These are phyloP conservation scores for Calephelis perditalis DNA, from an alignment of 2,888 invertebrate species.

Conservation along the genomic window DNA sequence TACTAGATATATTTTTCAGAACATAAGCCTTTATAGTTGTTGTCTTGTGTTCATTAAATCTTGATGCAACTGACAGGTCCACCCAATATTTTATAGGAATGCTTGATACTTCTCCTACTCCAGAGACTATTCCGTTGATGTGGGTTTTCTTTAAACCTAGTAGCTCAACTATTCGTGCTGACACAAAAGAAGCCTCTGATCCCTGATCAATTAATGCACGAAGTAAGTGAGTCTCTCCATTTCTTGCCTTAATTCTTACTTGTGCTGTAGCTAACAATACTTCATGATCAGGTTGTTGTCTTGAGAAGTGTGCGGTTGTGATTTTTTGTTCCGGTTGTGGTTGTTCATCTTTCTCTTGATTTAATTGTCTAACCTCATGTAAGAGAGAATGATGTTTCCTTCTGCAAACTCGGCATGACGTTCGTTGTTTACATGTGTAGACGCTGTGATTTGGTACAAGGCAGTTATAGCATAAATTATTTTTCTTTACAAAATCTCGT, in stretches of 20 bases:
- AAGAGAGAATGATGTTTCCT: conserved; percentile 26
- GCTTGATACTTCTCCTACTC: conserved; percentile 27
- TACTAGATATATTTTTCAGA: conserved; percentile 25
- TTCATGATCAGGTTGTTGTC: conserved; percentile 14
- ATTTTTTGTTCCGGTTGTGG: conserved; percentile 1
- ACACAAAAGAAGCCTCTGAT: conserved; percentile 32
- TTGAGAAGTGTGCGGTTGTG: conserved; percentile 1
- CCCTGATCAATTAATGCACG: conserved; percentile 33
- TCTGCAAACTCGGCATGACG: not conserved
- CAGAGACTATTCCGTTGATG: conserved; percentile 29
- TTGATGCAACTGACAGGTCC: conserved; percentile 19
- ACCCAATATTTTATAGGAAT: conserved; percentile 24
- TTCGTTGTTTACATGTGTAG: too few species aligned
- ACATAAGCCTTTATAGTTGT: conserved; percentile 22
- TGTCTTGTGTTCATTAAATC: conserved; percentile 10
- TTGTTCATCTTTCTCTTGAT: not conserved
- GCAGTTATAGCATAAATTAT: conserved; percentile 23
- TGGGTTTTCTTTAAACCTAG: conserved; percentile 25
- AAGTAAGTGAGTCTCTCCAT: conserved; percentile 25
- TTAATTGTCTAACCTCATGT: conserved; percentile 18
- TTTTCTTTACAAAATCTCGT: conserved; percentile 19
- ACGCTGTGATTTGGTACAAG: conserved; percentile 20
- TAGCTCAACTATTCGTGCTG: conserved; percentile 26
- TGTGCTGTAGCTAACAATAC: conserved; percentile 5
- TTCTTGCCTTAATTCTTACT: not conserved